phyloP scores from a whole-genome alignment of 2,113 vertebrate genomes.

The Eretmochelys imbricata region DNA sequence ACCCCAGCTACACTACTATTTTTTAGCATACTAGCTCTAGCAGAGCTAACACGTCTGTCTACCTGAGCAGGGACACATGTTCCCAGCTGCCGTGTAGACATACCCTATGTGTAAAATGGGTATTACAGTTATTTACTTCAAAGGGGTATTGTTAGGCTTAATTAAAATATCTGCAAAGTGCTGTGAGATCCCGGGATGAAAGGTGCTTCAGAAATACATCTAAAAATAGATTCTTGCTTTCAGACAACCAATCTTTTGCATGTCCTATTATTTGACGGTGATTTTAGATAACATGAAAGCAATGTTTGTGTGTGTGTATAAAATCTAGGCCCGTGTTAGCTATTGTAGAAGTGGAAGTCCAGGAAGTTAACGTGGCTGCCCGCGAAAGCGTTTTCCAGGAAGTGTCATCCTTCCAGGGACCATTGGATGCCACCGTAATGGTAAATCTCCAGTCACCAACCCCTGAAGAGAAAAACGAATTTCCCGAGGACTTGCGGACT shows the following conservation, averaged over 20 bases:
- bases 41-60: neutral
- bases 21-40: neutral
- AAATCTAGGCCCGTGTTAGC: conserved; percentile 81
- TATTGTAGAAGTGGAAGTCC: conserved; percentile 84
- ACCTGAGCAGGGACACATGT: neutral
- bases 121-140: neutral
- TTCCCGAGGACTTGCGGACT: conserved; percentile 80
- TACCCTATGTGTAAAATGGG: neutral
- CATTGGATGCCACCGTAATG: conserved; percentile 82
- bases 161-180: neutral
- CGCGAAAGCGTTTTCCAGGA: conserved; percentile 83
- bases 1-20: neutral
- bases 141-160: neutral
- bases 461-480: conserved; percentile 78
- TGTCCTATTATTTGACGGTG: neutral
- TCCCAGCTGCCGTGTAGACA: neutral
- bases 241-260: neutral
- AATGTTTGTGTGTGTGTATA: neutral
- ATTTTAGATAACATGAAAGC: neutral
- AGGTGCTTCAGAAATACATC: neutral
- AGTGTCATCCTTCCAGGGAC: conserved; percentile 84
- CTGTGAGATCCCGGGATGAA: neutral
- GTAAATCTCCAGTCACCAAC: conserved; percentile 77
- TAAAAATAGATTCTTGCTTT: neutral
- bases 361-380: conserved; percentile 79